Evolutionary conservation across 2,113 vertebrate genomes (phyloP).

Genomic region (Lamprologus tigripictilis): DNA sequence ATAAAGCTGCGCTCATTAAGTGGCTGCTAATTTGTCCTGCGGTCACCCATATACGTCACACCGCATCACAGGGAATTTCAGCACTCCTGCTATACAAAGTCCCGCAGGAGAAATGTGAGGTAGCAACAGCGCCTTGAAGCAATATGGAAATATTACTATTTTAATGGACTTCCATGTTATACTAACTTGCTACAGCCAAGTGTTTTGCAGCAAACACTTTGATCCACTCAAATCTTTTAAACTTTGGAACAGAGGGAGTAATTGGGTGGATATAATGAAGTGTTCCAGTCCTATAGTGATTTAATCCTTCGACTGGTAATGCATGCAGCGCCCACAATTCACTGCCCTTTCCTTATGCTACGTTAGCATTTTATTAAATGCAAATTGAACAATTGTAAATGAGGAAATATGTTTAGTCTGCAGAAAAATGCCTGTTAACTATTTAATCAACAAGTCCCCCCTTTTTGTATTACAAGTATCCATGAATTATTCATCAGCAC

Average conservation of each 20-base stretch:
- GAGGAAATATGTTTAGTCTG: slow-evolving; percentile 39
- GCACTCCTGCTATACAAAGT: background rate
- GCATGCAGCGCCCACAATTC: background rate
- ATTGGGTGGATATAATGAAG: slow-evolving; percentile 47
- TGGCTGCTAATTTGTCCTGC: slow-evolving; percentile 33
- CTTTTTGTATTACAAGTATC: slow-evolving; percentile 3
- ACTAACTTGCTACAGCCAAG: background rate
- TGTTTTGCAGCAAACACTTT: slow-evolving; percentile 15
- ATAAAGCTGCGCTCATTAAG: slow-evolving; percentile 25
- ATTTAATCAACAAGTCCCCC: slow-evolving; percentile 34
- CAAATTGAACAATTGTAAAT: slow-evolving; percentile 44
- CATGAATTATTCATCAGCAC: slow-evolving; percentile 43
- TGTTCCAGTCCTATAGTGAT: slow-evolving; percentile 11
- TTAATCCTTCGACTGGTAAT: slow-evolving; percentile 37
- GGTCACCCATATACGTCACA: slow-evolving; percentile 27
- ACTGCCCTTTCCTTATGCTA: slow-evolving; percentile 53
- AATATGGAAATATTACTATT: slow-evolving; percentile 8
- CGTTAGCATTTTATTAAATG: slow-evolving; percentile 53
- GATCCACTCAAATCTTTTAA: background rate
- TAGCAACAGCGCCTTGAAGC: background rate
- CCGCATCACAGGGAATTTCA: slow-evolving; percentile 28
- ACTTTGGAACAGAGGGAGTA: slow-evolving; percentile 31
- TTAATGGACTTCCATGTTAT: background rate
- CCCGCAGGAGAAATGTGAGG: slow-evolving; percentile 4
- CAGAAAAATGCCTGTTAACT: slow-evolving; percentile 34